Base-by-base conservation (phyloP, 2,888 invertebrate genomes). In the Axea sp. region DNA sequence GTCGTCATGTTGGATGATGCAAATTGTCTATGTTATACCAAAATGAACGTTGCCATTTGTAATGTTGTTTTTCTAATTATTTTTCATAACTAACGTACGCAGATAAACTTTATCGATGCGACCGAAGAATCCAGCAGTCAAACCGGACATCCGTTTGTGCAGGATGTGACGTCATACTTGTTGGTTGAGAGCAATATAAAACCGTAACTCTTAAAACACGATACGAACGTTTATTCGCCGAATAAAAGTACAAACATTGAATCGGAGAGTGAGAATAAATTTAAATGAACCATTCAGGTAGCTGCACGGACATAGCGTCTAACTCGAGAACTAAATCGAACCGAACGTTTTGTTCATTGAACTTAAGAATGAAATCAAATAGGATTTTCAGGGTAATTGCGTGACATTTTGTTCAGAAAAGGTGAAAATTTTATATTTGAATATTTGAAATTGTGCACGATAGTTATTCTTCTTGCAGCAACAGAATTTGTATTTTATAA, bases 131-230 rank as follows among this genome's bases (percentile, higher is more conserved):
- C 85, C 84, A 77, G 82, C 81, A 78, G 74, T 73, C 75, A 82
- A 78, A 81, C 85, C 86, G 87, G 87, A 87, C 82, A 82, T 87
- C 86, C 87, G 86, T 82, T 80, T 79, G 76, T 78, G 80, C 86
- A 86, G 86, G 86, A 86, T 84, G 78, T 86, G 86, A 86, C 86
- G 86, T 86, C 84, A 85, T 74, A 57, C 39, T 67, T 77, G 79
- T 77, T 69, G 43, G 67, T 12, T 12, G 53, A 68, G 64, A 74
- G 64, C 51, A 74, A 75, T 65, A 69, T 51, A 68, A 75, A 76
- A 75, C 73, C 57, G 49, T 67, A 39, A 55, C 31, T 72, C 65
- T 69, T 41, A 35, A 68, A 59, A 53, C n/a, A n/a, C 67, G 69
- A 69, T 69, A 69, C 53, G 62, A 64, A 12, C 55, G 72, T 72